Evolutionary conservation across 2,797 vertebrate genomes (phyloP).

Genomic region (Falco biarmicus): DNA sequence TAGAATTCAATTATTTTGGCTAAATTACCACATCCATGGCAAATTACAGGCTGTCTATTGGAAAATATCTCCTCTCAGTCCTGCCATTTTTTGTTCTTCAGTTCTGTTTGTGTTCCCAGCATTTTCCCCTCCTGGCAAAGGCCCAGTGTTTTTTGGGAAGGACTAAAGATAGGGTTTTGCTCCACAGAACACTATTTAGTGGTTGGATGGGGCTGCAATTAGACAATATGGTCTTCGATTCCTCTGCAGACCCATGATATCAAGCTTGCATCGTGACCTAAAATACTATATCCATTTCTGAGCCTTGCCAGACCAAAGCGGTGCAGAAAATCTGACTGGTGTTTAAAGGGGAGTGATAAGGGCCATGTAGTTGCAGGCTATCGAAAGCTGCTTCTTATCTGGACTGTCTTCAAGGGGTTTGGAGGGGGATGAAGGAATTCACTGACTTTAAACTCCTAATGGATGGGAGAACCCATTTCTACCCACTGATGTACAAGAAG

Average conservation of each 20-base stretch:
- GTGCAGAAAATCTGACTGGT: not conserved
- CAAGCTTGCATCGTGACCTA: not conserved
- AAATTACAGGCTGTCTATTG: conserved; percentile 70
- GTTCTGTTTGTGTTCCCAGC: conserved; percentile 62
- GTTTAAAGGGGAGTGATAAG: not conserved
- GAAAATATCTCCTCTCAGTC: conserved; percentile 59
- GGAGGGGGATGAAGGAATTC: not conserved
- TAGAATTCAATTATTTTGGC: conserved; percentile 53
- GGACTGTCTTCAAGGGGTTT: not conserved
- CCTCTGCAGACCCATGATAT: conserved; percentile 15
- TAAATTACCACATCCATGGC: conserved; percentile 58
- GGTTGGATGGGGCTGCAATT: conserved; percentile 62
- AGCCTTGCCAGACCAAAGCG: conserved; percentile 11
- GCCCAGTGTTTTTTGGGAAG: conserved; percentile 55
- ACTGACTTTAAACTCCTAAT: not conserved
- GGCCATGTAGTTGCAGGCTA: not conserved
- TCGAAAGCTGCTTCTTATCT: not conserved
- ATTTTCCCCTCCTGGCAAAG: conserved; percentile 55
- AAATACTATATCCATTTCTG: not conserved
- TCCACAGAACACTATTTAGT: conserved; percentile 53
- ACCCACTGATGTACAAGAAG: not conserved
- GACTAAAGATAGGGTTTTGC: conserved; percentile 58
- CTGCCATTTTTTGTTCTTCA: conserved; percentile 53
- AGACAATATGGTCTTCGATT: not conserved
- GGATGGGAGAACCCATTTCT: not conserved